A percentile compares a stretch with the other conserved stretches of the same genome.
Conservation (phyloP, 1,140 invertebrate species). For the Drosophila busckii region DNA sequence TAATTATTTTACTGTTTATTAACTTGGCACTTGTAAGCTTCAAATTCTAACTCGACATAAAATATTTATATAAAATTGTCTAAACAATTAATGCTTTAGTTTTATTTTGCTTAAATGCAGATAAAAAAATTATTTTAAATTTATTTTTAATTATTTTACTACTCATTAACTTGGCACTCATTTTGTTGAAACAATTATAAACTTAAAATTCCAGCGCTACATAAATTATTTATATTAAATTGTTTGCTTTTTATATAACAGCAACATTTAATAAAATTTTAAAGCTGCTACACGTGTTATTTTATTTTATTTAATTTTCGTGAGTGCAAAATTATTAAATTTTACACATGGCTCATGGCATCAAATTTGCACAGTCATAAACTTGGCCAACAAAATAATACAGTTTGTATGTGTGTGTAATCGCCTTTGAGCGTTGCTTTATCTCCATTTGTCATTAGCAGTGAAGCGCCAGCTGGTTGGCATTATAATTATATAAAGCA, state of each 20-base stretch:
- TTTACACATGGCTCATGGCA: slow-evolving; percentile 62
- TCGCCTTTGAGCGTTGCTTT: slow-evolving; percentile 4
- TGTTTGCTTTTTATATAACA: not conserved
- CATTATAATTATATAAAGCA: slow-evolving; percentile 68
- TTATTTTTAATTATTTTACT: too few species aligned
- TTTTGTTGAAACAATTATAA: too few species aligned
- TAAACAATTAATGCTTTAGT: too few species aligned
- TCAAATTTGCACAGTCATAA: slow-evolving; percentile 58
- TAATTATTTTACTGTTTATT: too few species aligned
- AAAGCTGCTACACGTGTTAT: slow-evolving; percentile 18
- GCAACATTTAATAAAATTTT: too few species aligned
- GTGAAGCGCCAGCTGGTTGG: slow-evolving; percentile 22
- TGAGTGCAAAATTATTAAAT: slow-evolving; percentile 64
- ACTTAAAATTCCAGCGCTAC: slow-evolving; percentile 1
- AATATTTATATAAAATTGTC: too few species aligned
- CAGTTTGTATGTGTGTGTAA: slow-evolving; percentile 21
- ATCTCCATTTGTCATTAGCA: slow-evolving; percentile 2
- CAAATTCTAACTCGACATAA: too few species aligned
- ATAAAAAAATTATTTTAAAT: too few species aligned
- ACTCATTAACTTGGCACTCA: too few species aligned
- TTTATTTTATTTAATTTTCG: slow-evolving; percentile 58
- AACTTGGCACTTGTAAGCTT: not conserved
- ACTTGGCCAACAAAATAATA: slow-evolving; percentile 57
- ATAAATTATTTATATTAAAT: not conserved
- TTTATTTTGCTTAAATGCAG: too few species aligned